Conservation (phyloP, 2,797 vertebrate species). For the Lacerta bilineata region DNA sequence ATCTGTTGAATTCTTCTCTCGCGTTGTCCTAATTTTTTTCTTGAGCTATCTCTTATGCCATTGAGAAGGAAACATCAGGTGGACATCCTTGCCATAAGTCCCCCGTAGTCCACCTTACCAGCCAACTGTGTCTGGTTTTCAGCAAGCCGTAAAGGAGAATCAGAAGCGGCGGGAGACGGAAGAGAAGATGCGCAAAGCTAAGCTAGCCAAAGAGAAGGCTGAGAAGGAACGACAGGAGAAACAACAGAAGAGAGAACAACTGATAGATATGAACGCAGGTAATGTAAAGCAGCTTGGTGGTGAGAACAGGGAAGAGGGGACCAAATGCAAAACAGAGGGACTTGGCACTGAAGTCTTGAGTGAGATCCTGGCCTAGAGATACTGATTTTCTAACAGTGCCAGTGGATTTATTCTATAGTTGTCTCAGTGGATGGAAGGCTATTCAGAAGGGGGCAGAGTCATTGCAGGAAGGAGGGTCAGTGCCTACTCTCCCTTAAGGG, state of each 20-base stretch:
- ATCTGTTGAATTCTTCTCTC: background rate
- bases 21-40: too few relatives aligned
- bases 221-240: slow-evolving; percentile 88
- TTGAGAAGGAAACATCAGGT: background rate
- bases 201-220: slow-evolving; percentile 87
- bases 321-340: background rate
- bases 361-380: too few relatives aligned
- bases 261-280: slow-evolving; percentile 87
- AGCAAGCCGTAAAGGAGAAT: slow-evolving; percentile 90
- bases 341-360: background rate
- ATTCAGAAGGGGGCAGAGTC: background rate
- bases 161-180: slow-evolving; percentile 87
- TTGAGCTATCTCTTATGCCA: background rate
- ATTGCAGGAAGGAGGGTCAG: background rate
- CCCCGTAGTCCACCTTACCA: background rate
- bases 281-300: background rate
- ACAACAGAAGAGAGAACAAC: slow-evolving; percentile 84
- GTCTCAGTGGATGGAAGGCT: background rate
- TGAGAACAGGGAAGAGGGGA: background rate
- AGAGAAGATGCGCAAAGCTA: slow-evolving; percentile 87
- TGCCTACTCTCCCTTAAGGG: background rate
- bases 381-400: background rate
- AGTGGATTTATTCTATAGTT: accelerated
- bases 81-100: accelerated
- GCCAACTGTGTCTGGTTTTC: slow-evolving; percentile 9